Evolutionary conservation across 2,888 invertebrate species (phyloP).

Genomic region (Parelbella ahira): DNA sequence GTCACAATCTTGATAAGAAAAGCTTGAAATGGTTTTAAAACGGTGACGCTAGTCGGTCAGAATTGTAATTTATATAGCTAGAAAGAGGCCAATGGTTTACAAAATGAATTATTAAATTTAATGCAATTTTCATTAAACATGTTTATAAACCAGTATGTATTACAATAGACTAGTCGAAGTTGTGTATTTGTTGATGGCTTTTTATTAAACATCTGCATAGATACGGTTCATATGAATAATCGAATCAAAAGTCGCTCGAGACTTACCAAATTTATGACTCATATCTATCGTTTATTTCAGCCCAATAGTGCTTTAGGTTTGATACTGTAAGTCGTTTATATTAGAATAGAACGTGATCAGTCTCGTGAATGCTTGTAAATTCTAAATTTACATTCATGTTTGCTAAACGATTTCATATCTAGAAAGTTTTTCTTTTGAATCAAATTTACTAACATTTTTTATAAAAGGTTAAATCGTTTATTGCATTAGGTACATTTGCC

Average conservation of each 20-base stretch:
- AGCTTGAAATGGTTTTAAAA: slow-evolving; percentile 17
- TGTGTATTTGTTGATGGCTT: no score
- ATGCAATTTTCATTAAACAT: no score
- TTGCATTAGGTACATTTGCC: no score
- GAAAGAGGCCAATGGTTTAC: slow-evolving; percentile 6
- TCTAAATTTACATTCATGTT: neutral
- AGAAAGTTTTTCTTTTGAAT: neutral
- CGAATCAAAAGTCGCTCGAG: no score
- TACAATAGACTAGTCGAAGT: no score
- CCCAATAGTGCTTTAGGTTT: no score
- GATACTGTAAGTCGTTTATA: no score
- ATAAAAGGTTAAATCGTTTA: slow-evolving; percentile 2
- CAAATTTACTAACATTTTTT: slow-evolving; percentile 4
- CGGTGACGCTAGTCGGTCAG: slow-evolving; percentile 11
- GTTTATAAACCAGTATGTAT: no score
- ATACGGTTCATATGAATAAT: no score
- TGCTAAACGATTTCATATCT: neutral
- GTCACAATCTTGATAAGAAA: slow-evolving; percentile 14
- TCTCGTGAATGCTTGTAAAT: neutral
- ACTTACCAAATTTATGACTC: no score
- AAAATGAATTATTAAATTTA: slow-evolving; percentile 8
- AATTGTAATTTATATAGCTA: slow-evolving; percentile 27
- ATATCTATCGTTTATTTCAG: no score
- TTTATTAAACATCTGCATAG: no score
- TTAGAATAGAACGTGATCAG: neutral